Evolutionary conservation across 2,113 vertebrate species (phyloP), one percentile per base, ranked within the genome.

Genomic region (Hipposideros armiger): DNA sequence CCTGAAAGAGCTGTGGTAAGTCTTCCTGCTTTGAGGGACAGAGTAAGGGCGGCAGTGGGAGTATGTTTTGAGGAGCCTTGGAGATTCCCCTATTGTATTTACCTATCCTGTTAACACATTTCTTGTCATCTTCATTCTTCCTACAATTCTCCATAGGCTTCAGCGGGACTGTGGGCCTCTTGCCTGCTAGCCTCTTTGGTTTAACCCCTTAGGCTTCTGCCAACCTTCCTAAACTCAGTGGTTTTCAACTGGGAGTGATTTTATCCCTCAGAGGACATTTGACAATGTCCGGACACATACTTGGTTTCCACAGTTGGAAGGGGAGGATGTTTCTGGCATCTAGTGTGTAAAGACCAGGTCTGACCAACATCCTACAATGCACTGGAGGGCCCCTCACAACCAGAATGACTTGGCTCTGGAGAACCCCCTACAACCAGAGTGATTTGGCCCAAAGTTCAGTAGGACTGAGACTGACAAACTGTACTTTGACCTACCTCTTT

Each of bases 1-100:
- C 87, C 58, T 86, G 50, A 69, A 19, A 87, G 60, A 87, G 47
- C 67, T 96, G 20, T 96, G 45, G 76, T 94, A 15, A 94, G 87
- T 86, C 36, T 2, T 7, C 11, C 5, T 0, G 5, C 7, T 58
- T 47, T 6, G 52, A 0, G 8, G 22, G 76, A 36, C 3, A 4
- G 3, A 4, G 69, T 2, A 0, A 9, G 36, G 28, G 20, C n/a
- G 47, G 58, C 28, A 15, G 22, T 22, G 40, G 19, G 20, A 30
- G 11, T 22, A 4, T 7, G 4, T 32, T 30, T 45, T 24, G 8
- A 45, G 42, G 28, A 3, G 3, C 10, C 30, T 40, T 10, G 0
- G n/a, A 32, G 52, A 7, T 3, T 20, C 11, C 1, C 10, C 15
- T 40, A 24, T 42, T 45, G 50, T 50, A 20, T 45, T 62, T 30